phyloP scores from a whole-genome alignment of 2,888 invertebrate genomes.

The Perdita meconis region DNA sequence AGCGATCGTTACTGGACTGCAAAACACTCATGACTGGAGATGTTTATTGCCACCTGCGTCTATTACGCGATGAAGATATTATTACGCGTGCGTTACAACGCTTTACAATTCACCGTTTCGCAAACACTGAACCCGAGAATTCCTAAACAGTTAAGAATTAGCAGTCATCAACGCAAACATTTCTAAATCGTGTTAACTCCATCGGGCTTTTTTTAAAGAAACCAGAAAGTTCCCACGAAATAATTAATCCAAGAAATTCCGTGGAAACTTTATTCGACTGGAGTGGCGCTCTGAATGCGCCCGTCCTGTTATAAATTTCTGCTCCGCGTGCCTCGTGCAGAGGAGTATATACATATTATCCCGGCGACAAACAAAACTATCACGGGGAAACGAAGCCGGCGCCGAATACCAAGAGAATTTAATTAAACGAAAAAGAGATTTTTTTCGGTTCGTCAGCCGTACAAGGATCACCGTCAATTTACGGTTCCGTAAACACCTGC shows the following conservation, averaged over 20 bases:
- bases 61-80: slow-evolving; percentile 6
- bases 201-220: background rate
- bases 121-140: too few relatives aligned
- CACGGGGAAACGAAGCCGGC: slow-evolving; percentile 1
- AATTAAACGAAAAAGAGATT: slow-evolving; percentile 47
- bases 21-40: slow-evolving; percentile 7
- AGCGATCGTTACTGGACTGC: slow-evolving; percentile 47
- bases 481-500: slow-evolving; percentile 42
- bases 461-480: slow-evolving; percentile 15
- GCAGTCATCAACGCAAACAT: too few relatives aligned
- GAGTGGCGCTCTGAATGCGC: background rate
- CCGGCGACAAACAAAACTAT: background rate
- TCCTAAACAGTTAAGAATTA: too few relatives aligned
- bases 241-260: background rate
- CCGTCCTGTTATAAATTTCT: background rate
- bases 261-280: background rate
- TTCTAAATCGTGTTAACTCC: background rate
- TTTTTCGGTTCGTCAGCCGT: slow-evolving; percentile 26
- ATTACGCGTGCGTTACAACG: background rate
- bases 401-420: slow-evolving; percentile 36
- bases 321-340: background rate
- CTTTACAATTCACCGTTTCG: background rate
- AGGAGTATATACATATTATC: slow-evolving; percentile 6
- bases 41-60: slow-evolving; percentile 6
- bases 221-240: background rate